Evolutionary conservation across 2,888 invertebrate genomes (phyloP), one percentile per base, ranked within the genome.

Genomic region (Xanthorhoe designata): DNA sequence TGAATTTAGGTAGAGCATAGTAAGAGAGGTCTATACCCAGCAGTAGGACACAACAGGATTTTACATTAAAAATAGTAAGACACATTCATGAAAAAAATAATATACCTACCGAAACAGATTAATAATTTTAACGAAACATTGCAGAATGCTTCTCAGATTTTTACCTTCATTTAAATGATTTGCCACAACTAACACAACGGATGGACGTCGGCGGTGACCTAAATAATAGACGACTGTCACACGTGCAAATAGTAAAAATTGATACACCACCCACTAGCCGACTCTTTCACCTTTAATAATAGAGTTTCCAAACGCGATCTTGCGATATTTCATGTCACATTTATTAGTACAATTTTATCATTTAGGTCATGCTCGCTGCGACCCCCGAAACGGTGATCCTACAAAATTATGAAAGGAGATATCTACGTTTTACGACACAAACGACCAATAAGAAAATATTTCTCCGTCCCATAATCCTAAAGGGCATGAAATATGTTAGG

Each of bases 401-500:
- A 66, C 64, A 71, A 75, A 77, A 76, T 80, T 75, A 80, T 76
- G 72, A 76, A 69, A 66, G 65, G 62, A 75, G 69, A 73, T 74
- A 79, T 77, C 72, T 71, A 66, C 60, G 74, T 75, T 78, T 79
- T 79, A 81, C 78, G 78, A 77, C 74, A 66, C 69, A 70, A 66
- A 60, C 73, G 71, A 69, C 68, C 70, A 73, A 73, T 75, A 75
- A 74, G 76, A 72, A 73, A 80, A 78, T 75, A 78, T 79, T 80
- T 70, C 72, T 67, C 66, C 69, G 71, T 61, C 62, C 68, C 68
- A 65, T 78, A 77, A 81, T 75, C 74, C 75, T 72, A 69, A 76
- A 75, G 75, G 73, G 73, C 77, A 79, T 82, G 78, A 82, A 82
- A 81, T 82, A 82, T 83, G 81, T 79, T 78, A 50, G 72, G 73